Evolutionary conservation across 92 coral and sea anemone genomes (phyloP).

Genomic region (Epizoanthus rinbou): DNA sequence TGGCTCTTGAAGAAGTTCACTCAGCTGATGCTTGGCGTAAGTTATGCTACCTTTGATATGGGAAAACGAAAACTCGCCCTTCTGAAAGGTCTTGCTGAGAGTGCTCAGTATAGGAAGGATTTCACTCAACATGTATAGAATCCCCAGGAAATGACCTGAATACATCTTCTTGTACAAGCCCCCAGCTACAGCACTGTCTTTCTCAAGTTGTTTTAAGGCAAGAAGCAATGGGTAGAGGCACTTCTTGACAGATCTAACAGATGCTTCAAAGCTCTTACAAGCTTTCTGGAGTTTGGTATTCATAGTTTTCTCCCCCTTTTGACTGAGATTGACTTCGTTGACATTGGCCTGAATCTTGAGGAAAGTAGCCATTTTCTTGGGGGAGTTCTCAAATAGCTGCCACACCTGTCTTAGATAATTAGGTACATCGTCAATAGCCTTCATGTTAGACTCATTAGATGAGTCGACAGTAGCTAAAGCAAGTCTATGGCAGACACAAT

Average conservation of each 20-base stretch:
- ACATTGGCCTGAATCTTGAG: conserved; percentile 38
- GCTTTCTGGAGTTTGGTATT: conserved; percentile 40
- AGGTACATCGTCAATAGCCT: conserved; percentile 28
- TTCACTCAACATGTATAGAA: conserved; percentile 1
- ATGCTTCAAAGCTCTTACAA: conserved; percentile 40
- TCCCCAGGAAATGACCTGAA: conserved; percentile 37
- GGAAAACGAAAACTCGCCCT: conserved; percentile 36
- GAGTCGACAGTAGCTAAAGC: conserved; percentile 45
- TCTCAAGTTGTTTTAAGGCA: conserved; percentile 45
- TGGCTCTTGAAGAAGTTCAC: conserved; percentile 26
- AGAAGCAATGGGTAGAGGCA: conserved; percentile 48
- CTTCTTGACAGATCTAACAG: conserved; percentile 45
- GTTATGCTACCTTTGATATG: conserved; percentile 40
- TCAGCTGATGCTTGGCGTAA: conserved; percentile 39
- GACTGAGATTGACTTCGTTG: conserved; percentile 35
- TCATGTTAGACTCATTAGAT: conserved; percentile 27
- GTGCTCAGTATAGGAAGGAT: conserved; percentile 42
- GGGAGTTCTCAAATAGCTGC: conserved; percentile 49
- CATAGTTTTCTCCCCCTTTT: conserved; percentile 36
- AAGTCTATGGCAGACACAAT: conserved; percentile 41
- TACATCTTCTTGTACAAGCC: conserved; percentile 45
- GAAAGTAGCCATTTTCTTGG: conserved; percentile 45
- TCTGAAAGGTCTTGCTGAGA: conserved; percentile 53
- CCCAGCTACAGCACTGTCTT: conserved; percentile 42
- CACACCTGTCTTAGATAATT: conserved; percentile 43